Conservation (phyloP, 2,888 invertebrate species). For the Glyphotaelius pellucidus region DNA sequence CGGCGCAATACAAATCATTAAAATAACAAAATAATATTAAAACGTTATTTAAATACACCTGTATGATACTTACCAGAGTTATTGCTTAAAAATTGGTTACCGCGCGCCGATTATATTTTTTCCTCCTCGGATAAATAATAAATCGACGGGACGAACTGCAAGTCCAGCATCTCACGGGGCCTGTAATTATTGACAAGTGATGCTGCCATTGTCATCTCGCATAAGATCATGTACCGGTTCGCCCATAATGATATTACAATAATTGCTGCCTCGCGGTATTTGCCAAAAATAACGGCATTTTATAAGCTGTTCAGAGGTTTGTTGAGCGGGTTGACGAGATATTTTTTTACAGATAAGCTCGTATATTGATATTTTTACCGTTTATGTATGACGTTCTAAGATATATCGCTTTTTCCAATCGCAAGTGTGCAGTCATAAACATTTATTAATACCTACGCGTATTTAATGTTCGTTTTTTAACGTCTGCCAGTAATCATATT, state of each 20-base stretch:
- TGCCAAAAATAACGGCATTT: background rate
- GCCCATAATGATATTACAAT: background rate
- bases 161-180: background rate
- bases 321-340: background rate
- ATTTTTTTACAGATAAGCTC: background rate
- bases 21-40: too few species aligned
- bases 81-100: background rate
- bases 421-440: background rate
- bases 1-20: too few species aligned
- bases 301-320: background rate
- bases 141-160: background rate
- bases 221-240: background rate
- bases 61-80: too few species aligned
- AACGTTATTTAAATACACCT: too few species aligned
- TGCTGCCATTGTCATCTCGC: slow-evolving; percentile 22
- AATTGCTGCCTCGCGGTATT: slow-evolving; percentile 2
- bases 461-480: background rate
- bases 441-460: background rate
- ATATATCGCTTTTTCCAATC: background rate
- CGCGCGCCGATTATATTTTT: background rate
- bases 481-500: background rate
- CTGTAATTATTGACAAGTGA: slow-evolving; percentile 14
- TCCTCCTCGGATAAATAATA: background rate
- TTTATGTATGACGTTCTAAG: background rate
- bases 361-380: background rate